These are phyloP conservation scores for Melipona beecheii DNA, from an alignment of 2,888 invertebrate species.

Conservation along the genomic window DNA sequence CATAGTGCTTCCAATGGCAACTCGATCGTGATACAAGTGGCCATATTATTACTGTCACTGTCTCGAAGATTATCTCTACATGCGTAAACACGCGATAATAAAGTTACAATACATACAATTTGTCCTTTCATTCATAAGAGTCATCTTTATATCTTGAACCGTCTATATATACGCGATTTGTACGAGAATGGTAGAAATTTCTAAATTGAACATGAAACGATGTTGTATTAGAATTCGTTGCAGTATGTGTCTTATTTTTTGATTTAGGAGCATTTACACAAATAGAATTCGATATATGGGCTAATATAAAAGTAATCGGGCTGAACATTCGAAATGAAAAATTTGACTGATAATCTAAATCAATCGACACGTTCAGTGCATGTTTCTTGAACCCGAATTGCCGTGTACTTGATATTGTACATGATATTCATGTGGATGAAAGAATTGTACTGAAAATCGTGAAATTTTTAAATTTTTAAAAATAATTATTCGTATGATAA, in stretches of 20 bases:
- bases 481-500: not conserved
- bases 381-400: not conserved
- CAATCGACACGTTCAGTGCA: not conserved
- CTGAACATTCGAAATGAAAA: not conserved
- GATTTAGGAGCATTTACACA: not conserved
- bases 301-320: not conserved
- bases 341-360: not conserved
- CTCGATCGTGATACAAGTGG: constrained; percentile 68
- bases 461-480: not conserved
- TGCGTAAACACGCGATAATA: constrained; percentile 42
- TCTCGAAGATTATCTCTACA: constrained; percentile 35
- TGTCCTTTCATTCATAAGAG: not conserved
- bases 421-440: not conserved
- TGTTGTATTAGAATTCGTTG: too few relatives aligned
- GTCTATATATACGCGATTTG: not conserved
- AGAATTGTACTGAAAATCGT: not conserved
- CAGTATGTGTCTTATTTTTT: not conserved
- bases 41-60: constrained; percentile 65
- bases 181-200: not conserved
- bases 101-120: constrained; percentile 44
- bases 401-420: not conserved
- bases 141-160: not conserved
- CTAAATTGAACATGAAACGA: not conserved
- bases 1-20: constrained; percentile 62
- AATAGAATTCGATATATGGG: not conserved